phyloP scores from a whole-genome alignment of 2,888 invertebrate species.

The Xestia rhomboidea region DNA sequence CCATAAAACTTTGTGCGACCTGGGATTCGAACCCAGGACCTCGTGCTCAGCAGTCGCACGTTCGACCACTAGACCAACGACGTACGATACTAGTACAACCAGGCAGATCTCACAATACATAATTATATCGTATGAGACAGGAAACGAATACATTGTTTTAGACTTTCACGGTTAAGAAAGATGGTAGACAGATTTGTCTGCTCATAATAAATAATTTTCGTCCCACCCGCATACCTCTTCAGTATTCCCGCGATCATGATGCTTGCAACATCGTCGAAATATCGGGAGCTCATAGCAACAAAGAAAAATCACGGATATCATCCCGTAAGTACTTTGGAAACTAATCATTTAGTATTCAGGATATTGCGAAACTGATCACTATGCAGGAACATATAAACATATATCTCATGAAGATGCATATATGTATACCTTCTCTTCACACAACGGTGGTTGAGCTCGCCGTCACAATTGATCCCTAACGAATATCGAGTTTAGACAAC shows the following conservation, averaged over 20 bases:
- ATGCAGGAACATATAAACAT: background rate
- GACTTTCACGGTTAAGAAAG: no score
- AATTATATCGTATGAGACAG: background rate
- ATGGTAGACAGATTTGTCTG: no score
- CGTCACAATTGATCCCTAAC: background rate
- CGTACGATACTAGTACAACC: background rate
- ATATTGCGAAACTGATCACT: constrained; percentile 1
- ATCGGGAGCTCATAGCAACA: no score
- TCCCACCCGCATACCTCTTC: no score
- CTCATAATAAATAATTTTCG: no score
- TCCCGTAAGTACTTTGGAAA: no score
- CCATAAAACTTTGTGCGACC: background rate
- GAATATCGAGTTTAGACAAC: background rate
- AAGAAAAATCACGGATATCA: no score
- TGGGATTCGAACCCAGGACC: background rate
- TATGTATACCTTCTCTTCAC: background rate
- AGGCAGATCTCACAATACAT: background rate
- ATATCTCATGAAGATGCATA: background rate
- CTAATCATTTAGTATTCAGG: background rate
- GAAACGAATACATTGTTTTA: no score
- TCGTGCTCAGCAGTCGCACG: background rate
- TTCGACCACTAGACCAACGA: background rate
- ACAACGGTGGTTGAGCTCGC: background rate
- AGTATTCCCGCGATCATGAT: no score
- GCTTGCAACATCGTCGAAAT: no score